Base-by-base conservation (phyloP, 2,888 invertebrate species). In the Troides helena region DNA sequence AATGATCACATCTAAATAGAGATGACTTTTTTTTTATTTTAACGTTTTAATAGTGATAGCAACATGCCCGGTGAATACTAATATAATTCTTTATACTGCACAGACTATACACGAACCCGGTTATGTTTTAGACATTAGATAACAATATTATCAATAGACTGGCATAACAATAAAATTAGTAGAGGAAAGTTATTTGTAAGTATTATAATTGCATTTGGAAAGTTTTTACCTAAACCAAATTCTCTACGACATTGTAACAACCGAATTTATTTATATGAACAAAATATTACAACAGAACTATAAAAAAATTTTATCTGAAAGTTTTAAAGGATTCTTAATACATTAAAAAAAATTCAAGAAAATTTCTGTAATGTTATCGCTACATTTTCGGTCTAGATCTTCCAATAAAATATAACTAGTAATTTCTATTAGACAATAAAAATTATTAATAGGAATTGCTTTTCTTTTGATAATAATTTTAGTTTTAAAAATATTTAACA, bases 111-210 rank as follows among this genome's bases (percentile, higher is more conserved):
- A 59, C 25, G 67, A 63, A 77, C 74, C 76, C 81, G 81, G 73
- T 77, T 74, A 71, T 71, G 71, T 70, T 65, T 57, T 21, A 57
- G 57, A 18, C 57, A 62, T 73, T 74, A 73, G 58, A 67, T 71
- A 73, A 79, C 77, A 74, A 69, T 71, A 73, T 76, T 77, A 57
- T 10, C 57, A 76, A 77, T 74, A 74, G 66, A 79, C 86, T 88
- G 87, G 87, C 88, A 88, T 87, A 88, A 70, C 74, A 72, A 75
- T 82, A 81, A 76, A 83, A 84, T 87, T 85, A 86, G 81, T 82
- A 73, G 68, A 76, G 76, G 76, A 80, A 76, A 77, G 23, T 63
- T 46, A 71, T 53, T 5, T 53, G 17, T 53, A 57, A 21, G n/a
- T 57, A 21, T 5, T 50, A 17, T 4, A 17, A 18, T 50, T 50